Conservation (phyloP, 2,888 invertebrate genomes). For the Eristalis arbustorum region DNA sequence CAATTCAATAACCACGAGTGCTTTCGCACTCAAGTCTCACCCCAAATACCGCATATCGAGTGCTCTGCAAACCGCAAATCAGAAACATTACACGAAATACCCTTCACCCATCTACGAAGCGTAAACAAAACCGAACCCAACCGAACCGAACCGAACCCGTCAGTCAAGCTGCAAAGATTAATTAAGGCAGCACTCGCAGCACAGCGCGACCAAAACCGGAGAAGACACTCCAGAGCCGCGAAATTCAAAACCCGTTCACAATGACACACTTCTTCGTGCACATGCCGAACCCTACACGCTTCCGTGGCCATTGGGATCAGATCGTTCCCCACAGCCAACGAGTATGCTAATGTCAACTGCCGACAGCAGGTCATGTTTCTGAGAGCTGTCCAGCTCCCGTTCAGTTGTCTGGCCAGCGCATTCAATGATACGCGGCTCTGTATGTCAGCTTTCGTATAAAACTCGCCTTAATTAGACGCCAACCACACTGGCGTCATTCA, state of each 20-base stretch:
- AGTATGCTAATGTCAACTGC: slow-evolving; percentile 17
- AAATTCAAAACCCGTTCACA: slow-evolving; percentile 33
- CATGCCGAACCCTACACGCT: slow-evolving; percentile 21
- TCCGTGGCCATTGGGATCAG: slow-evolving; percentile 48
- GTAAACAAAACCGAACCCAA: background rate
- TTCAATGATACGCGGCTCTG: slow-evolving; percentile 28
- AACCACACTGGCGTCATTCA: slow-evolving; percentile 45
- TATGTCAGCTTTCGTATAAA: background rate
- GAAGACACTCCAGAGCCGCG: slow-evolving; percentile 4
- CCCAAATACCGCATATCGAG: background rate
- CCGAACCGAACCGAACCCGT: background rate
- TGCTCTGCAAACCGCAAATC: background rate
- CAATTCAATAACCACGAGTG: background rate
- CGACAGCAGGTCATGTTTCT: slow-evolving; percentile 53
- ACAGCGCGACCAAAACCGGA: background rate
- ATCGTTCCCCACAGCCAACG: slow-evolving; percentile 21
- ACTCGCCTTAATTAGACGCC: slow-evolving; percentile 31
- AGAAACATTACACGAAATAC: background rate
- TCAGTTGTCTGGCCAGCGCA: slow-evolving; percentile 46
- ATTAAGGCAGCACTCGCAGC: background rate
- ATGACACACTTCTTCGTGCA: slow-evolving; percentile 27
- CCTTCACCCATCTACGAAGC: background rate
- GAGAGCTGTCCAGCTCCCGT: slow-evolving; percentile 32
- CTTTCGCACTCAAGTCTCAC: background rate
- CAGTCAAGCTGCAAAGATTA: background rate